Evolutionary conservation across 2,113 vertebrate species (phyloP).

Genomic region (Hippocampus guttulatus): DNA sequence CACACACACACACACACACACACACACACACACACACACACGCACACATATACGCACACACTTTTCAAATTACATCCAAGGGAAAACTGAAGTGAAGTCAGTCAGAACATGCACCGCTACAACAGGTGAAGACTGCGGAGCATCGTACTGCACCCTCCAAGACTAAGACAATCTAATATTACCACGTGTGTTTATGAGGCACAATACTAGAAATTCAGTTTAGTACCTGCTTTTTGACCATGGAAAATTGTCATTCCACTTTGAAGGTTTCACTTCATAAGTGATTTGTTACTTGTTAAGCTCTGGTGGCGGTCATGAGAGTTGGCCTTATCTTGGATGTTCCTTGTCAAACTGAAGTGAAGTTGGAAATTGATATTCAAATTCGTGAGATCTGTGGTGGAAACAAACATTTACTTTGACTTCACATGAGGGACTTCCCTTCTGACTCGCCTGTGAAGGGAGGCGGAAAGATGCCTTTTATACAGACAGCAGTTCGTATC

Average conservation of each 20-base stretch:
- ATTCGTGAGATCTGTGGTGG: neutral
- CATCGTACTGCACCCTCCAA: neutral
- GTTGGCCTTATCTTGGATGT: no score
- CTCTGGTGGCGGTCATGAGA: no score
- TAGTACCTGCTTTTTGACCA: neutral
- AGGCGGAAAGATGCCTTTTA: slow-evolving; percentile 51
- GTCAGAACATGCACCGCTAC: neutral
- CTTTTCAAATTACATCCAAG: no score
- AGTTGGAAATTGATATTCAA: neutral
- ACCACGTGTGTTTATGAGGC: neutral
- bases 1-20: no score
- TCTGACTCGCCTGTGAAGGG: slow-evolving; percentile 35
- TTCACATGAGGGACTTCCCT: slow-evolving; percentile 37
- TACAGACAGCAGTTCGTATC: slow-evolving; percentile 44
- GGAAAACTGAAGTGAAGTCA: neutral
- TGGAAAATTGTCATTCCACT: neutral
- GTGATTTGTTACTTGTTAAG: no score
- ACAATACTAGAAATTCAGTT: neutral
- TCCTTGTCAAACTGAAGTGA: neutral
- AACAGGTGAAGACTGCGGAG: neutral
- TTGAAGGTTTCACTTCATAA: neutral
- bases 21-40: no score
- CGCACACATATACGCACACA: no score
- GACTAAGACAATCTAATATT: neutral
- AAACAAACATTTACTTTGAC: slow-evolving; percentile 38